Base-by-base conservation (phyloP, 1,140 invertebrate species). In the Cyrtorhinus lividipennis region DNA sequence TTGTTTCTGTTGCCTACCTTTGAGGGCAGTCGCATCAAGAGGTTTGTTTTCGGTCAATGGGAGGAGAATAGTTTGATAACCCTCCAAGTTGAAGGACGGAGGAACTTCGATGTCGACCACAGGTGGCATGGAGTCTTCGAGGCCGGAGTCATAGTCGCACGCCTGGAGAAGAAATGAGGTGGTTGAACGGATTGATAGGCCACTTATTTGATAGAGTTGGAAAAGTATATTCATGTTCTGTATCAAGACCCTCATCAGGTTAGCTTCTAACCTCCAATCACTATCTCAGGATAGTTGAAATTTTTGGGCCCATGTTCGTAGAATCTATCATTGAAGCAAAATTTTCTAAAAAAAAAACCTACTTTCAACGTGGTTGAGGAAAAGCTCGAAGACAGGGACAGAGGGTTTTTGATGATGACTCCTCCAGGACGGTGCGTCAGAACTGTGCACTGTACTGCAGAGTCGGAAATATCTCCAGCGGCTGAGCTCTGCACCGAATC, bases 41-140 rank as follows among this genome's bases (percentile, higher is more conserved):
- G 91, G 90, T 69, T 90, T 90, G 68, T 92, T 92, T 58, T 93
- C 85, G 38, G 79, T 78, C 0, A 83, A 74, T 0, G 88, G 84
- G 61, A 95, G 75, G 18, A 95, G 75, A 25, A 86, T 73, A 0
- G 87, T 89, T 2, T 82, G 80, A 67, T 88, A 93, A 64, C 83
- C 83, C 64, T 88, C 86, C n/a, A 92, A 75, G 68, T 92, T 85
- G 68, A 90, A 86, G 66, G 81, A 78, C 5, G 83, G 83, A 0
- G 78, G 72, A 38, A 78, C 75, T 65, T 77, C 74, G 2, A 81
- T 64, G 23, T 46, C 24, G n/a, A 65, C 22, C 1, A 24, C 20
- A 22, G 67, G 65, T n/a, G 65, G 77, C 66, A 81, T 73, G 1
- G 84, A 71, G 65, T 79, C 77, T 23, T 85, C 81, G 70, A 85